A percentile compares a stretch with the other conserved stretches of the same genome.
These are phyloP conservation scores for Euura lappo DNA, from an alignment of 1,140 invertebrate species.

Conservation along the genomic window DNA sequence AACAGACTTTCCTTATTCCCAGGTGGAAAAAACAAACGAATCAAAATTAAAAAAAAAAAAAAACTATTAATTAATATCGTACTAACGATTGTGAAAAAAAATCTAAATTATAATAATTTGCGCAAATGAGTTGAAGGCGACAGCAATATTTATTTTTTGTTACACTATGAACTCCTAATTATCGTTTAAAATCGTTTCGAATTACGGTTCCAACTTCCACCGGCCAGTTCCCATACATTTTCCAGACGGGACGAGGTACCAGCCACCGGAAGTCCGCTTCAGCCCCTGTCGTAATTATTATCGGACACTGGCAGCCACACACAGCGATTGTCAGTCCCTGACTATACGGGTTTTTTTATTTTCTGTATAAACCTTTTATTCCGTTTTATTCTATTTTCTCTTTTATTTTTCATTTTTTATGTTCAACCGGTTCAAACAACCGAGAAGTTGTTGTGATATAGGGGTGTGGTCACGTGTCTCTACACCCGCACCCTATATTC, in stretches of 20 bases:
- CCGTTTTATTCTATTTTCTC: not conserved
- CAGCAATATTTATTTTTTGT: not conserved
- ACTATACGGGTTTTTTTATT: too few species aligned
- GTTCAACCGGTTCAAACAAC: not conserved
- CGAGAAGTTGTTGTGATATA: not conserved
- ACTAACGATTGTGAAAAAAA: not conserved
- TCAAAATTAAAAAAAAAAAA: too few species aligned
- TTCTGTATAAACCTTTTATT: too few species aligned
- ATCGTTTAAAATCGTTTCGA: too few species aligned
- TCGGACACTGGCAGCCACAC: not conserved
- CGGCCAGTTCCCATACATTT: not conserved
- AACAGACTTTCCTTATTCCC: not conserved
- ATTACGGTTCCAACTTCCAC: not conserved
- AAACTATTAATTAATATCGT: too few species aligned
- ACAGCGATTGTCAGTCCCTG: not conserved
- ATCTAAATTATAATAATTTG: too few species aligned
- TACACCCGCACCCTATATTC: too few species aligned
- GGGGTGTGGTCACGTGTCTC: too few species aligned
- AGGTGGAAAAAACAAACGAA: not conserved
- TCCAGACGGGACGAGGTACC: not conserved
- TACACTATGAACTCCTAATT: too few species aligned
- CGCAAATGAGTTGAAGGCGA: too few species aligned
- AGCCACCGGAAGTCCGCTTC: not conserved
- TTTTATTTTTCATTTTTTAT: not conserved
- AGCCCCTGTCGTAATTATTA: slow-evolving; percentile 5